These are phyloP conservation scores for Tricholaema leucomelas DNA, from an alignment of 2,113 vertebrate species.

Conservation along the genomic window DNA sequence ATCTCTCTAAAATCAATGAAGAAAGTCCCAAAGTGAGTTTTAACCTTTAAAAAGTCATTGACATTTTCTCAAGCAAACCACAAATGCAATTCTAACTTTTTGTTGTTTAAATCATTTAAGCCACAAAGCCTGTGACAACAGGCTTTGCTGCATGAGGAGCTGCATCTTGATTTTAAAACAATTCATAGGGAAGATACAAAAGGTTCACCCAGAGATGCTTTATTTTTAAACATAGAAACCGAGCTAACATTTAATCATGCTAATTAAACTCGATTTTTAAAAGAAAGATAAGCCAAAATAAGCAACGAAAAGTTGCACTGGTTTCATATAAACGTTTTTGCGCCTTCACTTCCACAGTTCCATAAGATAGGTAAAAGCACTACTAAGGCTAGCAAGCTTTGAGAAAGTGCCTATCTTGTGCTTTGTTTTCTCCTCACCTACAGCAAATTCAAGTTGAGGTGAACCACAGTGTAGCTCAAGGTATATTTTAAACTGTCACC, in stretches of 20 bases:
- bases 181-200: background rate
- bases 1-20: background rate
- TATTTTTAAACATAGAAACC: background rate
- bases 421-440: background rate
- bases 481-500: background rate
- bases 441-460: background rate
- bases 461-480: background rate
- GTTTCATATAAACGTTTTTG: background rate
- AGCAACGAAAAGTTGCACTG: background rate
- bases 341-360: background rate
- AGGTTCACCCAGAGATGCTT: background rate
- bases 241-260: accelerated
- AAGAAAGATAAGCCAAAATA: background rate
- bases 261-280: background rate
- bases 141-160: background rate
- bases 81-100: background rate
- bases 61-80: background rate
- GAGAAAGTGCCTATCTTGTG: background rate
- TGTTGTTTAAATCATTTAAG: background rate
- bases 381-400: background rate
- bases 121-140: background rate
- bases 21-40: background rate
- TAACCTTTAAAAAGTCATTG: background rate
- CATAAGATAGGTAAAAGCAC: background rate
- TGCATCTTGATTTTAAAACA: background rate